These are phyloP conservation scores for Pyrrhosoma nymphula DNA, from an alignment of 2,888 invertebrate genomes.

Conservation along the genomic window DNA sequence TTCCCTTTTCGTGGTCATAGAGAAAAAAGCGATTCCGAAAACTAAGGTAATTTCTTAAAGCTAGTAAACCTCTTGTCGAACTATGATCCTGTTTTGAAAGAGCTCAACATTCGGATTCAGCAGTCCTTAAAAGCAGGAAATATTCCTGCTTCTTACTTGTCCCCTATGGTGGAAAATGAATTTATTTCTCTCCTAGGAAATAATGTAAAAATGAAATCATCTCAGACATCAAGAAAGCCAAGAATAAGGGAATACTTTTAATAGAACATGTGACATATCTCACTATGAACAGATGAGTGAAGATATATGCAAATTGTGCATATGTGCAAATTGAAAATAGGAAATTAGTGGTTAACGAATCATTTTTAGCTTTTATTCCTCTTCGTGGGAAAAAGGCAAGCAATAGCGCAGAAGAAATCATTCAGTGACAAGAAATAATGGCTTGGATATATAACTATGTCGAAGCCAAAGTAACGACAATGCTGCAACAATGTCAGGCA, in stretches of 20 bases:
- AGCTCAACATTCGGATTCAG: slow-evolving; percentile 64
- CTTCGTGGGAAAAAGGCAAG: slow-evolving; percentile 72
- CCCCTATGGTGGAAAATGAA: slow-evolving; percentile 72
- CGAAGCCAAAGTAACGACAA: slow-evolving; percentile 72
- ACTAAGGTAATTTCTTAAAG: slow-evolving; percentile 68
- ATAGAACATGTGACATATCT: slow-evolving; percentile 72
- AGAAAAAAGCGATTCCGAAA: slow-evolving; percentile 68
- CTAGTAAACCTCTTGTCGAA: background rate
- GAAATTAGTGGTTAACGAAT: slow-evolving; percentile 71
- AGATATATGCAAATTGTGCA: too few relatives aligned
- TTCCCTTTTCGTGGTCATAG: slow-evolving; percentile 68
- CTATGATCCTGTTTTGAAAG: background rate
- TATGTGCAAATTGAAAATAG: slow-evolving; percentile 72
- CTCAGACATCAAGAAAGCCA: slow-evolving; percentile 71
- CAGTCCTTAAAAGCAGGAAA: slow-evolving; percentile 18
- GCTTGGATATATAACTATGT: slow-evolving; percentile 70
- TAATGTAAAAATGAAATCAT: slow-evolving; percentile 71
- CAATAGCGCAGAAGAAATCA: slow-evolving; percentile 69
- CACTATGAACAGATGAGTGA: slow-evolving; percentile 72
- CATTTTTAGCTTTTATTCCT: slow-evolving; percentile 72
- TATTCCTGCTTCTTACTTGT: slow-evolving; percentile 71
- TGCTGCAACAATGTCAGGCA: slow-evolving; percentile 71
- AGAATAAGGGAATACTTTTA: slow-evolving; percentile 72
- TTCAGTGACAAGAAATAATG: slow-evolving; percentile 68
- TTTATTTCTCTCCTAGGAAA: slow-evolving; percentile 71